phyloP scores from a whole-genome alignment of 2,888 invertebrate species.

The Hypolimnas misippus region DNA sequence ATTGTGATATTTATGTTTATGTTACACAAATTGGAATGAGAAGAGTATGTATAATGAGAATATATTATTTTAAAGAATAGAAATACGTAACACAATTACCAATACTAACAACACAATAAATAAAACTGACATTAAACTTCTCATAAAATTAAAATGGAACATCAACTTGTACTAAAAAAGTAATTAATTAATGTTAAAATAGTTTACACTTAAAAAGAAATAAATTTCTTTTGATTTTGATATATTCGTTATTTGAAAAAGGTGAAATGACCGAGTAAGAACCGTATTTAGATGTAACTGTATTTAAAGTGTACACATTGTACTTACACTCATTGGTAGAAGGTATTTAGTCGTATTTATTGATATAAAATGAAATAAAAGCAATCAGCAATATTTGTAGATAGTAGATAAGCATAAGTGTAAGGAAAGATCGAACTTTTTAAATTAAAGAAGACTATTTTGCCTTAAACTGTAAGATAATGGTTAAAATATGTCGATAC shows the following conservation, averaged over 20 bases:
- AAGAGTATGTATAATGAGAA: slow-evolving; percentile 23
- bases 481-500: too few species aligned
- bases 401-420: too few species aligned
- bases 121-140: slow-evolving; percentile 55
- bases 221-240: not conserved
- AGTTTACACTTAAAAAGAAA: not conserved
- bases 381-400: too few species aligned
- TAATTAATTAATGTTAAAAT: not conserved
- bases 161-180: slow-evolving; percentile 31
- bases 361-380: too few species aligned
- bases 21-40: slow-evolving; percentile 27
- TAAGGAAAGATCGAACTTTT: too few species aligned
- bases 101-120: slow-evolving; percentile 56
- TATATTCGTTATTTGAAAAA: not conserved
- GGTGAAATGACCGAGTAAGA: too few species aligned
- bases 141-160: slow-evolving; percentile 42
- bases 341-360: too few species aligned
- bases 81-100: slow-evolving; percentile 16
- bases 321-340: too few species aligned
- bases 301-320: too few species aligned
- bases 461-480: too few species aligned
- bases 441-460: too few species aligned
- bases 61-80: slow-evolving; percentile 22
- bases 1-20: slow-evolving; percentile 9
- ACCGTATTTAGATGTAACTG: too few species aligned